These are phyloP conservation scores for Paracentrotus lividus DNA, from an alignment of 53 echinoderm and acorn worm genomes.

Conservation along the genomic window DNA sequence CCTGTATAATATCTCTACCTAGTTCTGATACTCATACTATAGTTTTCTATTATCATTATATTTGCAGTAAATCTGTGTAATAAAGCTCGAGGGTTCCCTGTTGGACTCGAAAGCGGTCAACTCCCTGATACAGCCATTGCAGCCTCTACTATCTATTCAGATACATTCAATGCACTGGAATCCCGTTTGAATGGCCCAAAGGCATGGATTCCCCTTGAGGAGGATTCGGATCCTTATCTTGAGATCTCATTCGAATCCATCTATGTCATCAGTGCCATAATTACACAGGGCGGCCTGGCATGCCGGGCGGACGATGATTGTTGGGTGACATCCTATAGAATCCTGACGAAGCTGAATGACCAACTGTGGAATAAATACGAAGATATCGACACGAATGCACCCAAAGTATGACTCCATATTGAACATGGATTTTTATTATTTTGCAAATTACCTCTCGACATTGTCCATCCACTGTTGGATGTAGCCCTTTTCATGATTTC, in stretches of 20 bases:
- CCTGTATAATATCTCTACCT: too few species aligned
- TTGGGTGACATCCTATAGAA: neutral
- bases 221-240: neutral
- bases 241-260: neutral
- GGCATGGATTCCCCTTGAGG: neutral
- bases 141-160: neutral
- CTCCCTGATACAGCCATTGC: neutral
- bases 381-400: neutral
- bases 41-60: too few species aligned
- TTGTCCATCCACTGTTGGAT: too few species aligned
- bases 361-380: neutral
- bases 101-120: neutral
- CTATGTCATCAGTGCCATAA: neutral
- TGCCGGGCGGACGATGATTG: too few species aligned
- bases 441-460: too few species aligned
- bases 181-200: neutral
- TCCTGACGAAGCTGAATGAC: neutral
- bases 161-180: neutral
- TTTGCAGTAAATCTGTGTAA: neutral
- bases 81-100: neutral
- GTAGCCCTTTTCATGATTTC: too few species aligned
- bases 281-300: conserved; percentile 9
- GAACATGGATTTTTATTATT: too few species aligned
- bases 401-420: neutral
- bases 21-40: too few species aligned